A percentile compares a stretch with the other conserved stretches of the same genome.
phyloP scores from a whole-genome alignment of 2,113 vertebrate genomes.

The Cichladusa arquata region DNA sequence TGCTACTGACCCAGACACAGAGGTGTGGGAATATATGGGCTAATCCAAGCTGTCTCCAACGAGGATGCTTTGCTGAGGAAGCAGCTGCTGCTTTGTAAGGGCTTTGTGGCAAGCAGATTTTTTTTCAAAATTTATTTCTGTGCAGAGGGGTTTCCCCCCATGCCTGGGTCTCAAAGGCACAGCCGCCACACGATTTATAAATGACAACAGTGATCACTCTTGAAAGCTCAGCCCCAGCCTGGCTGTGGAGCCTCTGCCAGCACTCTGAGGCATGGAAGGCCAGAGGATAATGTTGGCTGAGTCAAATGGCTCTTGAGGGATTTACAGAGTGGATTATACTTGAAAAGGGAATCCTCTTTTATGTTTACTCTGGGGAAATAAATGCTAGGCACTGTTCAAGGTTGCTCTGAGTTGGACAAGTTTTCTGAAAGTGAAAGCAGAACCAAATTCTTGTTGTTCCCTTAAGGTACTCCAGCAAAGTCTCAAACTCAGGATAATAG shows the following conservation, averaged over 20 bases:
- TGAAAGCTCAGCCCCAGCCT: conserved; percentile 9
- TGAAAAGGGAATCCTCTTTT: conserved; percentile 61
- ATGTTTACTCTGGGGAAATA: conserved; percentile 21
- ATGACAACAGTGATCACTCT: neutral
- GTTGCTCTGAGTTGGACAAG: neutral
- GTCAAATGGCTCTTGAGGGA: conserved; percentile 57
- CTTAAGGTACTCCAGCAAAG: neutral
- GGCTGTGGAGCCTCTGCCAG: conserved; percentile 10
- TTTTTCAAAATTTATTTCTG: neutral
- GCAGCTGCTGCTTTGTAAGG: conserved; percentile 15
- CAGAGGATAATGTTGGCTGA: conserved; percentile 41
- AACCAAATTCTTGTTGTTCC: neutral
- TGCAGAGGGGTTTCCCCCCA: neutral
- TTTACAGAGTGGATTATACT: conserved; percentile 45
- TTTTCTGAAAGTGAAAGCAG: conserved; percentile 17
- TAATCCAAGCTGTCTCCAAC: conserved; percentile 49
- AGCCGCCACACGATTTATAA: neutral
- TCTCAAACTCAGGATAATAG: neutral
- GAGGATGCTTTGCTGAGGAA: conserved; percentile 1
- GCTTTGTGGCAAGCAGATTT: neutral
- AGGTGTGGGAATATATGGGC: conserved; percentile 51
- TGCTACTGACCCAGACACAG: conserved; percentile 54
- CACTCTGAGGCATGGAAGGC: conserved; percentile 14
- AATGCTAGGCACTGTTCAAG: neutral
- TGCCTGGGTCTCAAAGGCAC: neutral